Conservation (phyloP, 2,888 invertebrate genomes). For the Panopea generosa region DNA sequence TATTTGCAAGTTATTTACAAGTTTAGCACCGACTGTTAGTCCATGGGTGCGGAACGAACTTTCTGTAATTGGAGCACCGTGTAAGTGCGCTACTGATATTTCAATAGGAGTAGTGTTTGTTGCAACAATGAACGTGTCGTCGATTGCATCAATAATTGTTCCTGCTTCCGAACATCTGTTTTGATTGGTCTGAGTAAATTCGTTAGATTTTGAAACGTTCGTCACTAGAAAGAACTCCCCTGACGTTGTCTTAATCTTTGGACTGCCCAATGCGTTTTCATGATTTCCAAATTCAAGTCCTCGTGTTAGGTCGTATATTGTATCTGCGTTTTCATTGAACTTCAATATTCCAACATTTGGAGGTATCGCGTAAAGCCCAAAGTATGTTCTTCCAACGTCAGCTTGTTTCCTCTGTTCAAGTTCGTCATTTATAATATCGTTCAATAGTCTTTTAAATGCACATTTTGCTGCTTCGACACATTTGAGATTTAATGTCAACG, state of each 20-base stretch:
- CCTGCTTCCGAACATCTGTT: slow-evolving; percentile 33
- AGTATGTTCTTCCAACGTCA: slow-evolving; percentile 60
- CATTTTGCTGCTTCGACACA: slow-evolving; percentile 66
- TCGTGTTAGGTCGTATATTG: slow-evolving; percentile 64
- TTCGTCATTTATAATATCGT: slow-evolving; percentile 39
- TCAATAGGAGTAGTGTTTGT: slow-evolving; percentile 51
- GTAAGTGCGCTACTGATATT: slow-evolving; percentile 60
- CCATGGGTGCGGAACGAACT: slow-evolving; percentile 44
- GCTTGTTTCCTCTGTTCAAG: slow-evolving; percentile 46
- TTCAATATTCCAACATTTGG: slow-evolving; percentile 68
- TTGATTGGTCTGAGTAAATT: neutral
- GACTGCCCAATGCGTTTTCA: slow-evolving; percentile 70
- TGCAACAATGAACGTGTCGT: slow-evolving; percentile 63
- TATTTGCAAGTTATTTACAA: slow-evolving; percentile 31
- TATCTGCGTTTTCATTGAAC: slow-evolving; percentile 38
- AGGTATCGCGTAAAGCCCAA: slow-evolving; percentile 64
- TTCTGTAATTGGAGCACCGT: slow-evolving; percentile 55
- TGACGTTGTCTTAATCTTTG: slow-evolving; percentile 62
- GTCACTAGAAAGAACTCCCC: slow-evolving; percentile 67
- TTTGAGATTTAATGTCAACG: slow-evolving; percentile 69
- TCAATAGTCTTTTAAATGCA: slow-evolving; percentile 54
- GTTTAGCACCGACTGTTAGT: slow-evolving; percentile 39
- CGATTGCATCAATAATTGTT: slow-evolving; percentile 60
- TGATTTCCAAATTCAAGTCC: slow-evolving; percentile 69
- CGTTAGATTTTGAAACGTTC: slow-evolving; percentile 46